A percentile compares a stretch with the other conserved stretches of the same genome.
Conservation (phyloP, 2,888 invertebrate species). For the Leptarthrus brevirostris region DNA sequence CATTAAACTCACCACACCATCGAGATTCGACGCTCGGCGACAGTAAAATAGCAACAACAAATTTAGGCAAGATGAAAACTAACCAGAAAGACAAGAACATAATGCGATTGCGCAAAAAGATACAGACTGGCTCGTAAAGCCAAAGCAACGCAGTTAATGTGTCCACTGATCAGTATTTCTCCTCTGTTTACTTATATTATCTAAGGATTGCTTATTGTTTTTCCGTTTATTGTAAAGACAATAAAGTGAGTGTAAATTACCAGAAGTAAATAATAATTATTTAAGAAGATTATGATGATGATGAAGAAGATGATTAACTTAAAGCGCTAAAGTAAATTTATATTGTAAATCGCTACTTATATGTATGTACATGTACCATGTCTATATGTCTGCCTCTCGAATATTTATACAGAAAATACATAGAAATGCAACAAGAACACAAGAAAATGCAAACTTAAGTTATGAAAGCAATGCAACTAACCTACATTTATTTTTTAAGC, state of each 20-base stretch:
- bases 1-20: not conserved
- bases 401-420: conserved; percentile 45
- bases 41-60: conserved; percentile 9
- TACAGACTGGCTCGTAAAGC: conserved; percentile 3
- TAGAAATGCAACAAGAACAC: not conserved
- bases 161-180: conserved; percentile 42
- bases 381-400: conserved; percentile 45
- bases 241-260: conserved; percentile 39
- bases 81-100: conserved; percentile 26
- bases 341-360: conserved; percentile 38
- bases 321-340: conserved; percentile 7
- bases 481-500: conserved; percentile 27
- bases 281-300: not conserved
- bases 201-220: conserved; percentile 29
- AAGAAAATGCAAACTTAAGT: not conserved
- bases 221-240: conserved; percentile 41
- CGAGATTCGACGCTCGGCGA: not conserved
- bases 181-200: conserved; percentile 33
- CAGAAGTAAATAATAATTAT: conserved; percentile 26
- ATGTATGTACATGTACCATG: conserved; percentile 41
- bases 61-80: conserved; percentile 12
- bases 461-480: conserved; percentile 42
- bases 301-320: conserved; percentile 6
- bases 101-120: conserved; percentile 13
- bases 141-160: not conserved